These are phyloP conservation scores for Lepeophtheirus nordmannii DNA, from an alignment of 2,888 invertebrate genomes.

Conservation along the genomic window DNA sequence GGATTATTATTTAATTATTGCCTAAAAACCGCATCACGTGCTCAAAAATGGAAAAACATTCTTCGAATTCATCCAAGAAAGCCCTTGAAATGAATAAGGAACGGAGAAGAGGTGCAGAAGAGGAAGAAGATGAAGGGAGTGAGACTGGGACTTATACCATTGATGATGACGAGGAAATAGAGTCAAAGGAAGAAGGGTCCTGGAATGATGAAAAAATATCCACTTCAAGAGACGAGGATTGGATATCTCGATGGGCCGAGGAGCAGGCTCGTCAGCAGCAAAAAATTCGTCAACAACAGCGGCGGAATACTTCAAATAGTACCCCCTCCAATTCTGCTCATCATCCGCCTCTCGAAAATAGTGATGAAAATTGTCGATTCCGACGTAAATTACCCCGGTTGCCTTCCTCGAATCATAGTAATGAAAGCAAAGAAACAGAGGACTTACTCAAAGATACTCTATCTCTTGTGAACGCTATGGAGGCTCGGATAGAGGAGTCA, in stretches of 20 bases:
- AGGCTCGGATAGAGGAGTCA: conserved; percentile 16
- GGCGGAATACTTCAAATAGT: not conserved
- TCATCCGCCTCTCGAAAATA: not conserved
- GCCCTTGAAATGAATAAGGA: too few relatives aligned
- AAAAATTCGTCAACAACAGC: conserved; percentile 3
- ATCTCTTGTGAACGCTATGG: conserved; percentile 10
- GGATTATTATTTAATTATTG: too few relatives aligned
- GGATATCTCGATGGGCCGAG: conserved; percentile 14
- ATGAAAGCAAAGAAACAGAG: conserved; percentile 5
- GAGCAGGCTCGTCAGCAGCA: not conserved
- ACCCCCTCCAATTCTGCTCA: not conserved
- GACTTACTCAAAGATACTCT: conserved; percentile 16
- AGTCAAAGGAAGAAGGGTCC: not conserved
- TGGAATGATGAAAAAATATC: not conserved
- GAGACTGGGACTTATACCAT: conserved; percentile 21
- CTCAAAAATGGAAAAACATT: too few relatives aligned
- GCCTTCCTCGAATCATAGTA: not conserved
- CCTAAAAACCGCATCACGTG: too few relatives aligned
- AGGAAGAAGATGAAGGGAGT: conserved; percentile 3
- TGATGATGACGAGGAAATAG: conserved; percentile 8
- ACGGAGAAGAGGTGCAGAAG: too few relatives aligned
- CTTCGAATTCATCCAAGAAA: too few relatives aligned
- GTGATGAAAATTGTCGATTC: not conserved
- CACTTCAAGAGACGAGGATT: conserved; percentile 4
- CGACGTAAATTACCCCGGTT: not conserved